These are phyloP conservation scores for Drosophila fulvimacula DNA, from an alignment of 2,888 invertebrate genomes.

Conservation along the genomic window DNA sequence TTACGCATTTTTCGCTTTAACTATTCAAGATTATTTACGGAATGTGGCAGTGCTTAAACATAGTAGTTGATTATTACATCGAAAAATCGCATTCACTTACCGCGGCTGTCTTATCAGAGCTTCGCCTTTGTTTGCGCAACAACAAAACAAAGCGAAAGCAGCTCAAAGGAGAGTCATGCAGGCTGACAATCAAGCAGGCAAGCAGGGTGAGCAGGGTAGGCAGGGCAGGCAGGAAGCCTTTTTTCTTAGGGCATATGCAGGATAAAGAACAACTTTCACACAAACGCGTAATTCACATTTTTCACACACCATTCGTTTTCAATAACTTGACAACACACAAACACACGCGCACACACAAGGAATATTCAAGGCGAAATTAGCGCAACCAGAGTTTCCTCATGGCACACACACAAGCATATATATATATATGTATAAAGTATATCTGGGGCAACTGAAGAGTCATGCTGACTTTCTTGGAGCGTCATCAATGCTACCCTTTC, in stretches of 20 bases:
- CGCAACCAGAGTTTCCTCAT: constrained; percentile 52
- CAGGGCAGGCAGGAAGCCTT: constrained; percentile 10
- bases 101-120: constrained; percentile 39
- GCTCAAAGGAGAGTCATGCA: constrained; percentile 45
- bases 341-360: neutral
- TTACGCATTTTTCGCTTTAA: neutral
- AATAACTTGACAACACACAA: constrained; percentile 57
- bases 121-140: constrained; percentile 17
- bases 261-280: constrained; percentile 31
- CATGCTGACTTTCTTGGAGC: constrained; percentile 68
- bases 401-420: constrained; percentile 5
- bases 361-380: constrained; percentile 59
- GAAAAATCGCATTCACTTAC: constrained; percentile 25
- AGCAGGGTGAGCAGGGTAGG: neutral
- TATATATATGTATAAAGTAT: constrained; percentile 2
- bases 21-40: neutral
- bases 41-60: neutral
- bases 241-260: constrained; percentile 1
- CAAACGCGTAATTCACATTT: constrained; percentile 64
- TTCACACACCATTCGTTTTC: constrained; percentile 80
- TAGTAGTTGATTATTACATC: constrained; percentile 4
- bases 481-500: constrained; percentile 48
- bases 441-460: constrained; percentile 52
- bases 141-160: constrained; percentile 28
- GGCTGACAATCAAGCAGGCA: constrained; percentile 7